Evolutionary conservation across 2,797 vertebrate species (phyloP), one percentile per base, ranked within the genome.

Genomic region (Anableps anableps): DNA sequence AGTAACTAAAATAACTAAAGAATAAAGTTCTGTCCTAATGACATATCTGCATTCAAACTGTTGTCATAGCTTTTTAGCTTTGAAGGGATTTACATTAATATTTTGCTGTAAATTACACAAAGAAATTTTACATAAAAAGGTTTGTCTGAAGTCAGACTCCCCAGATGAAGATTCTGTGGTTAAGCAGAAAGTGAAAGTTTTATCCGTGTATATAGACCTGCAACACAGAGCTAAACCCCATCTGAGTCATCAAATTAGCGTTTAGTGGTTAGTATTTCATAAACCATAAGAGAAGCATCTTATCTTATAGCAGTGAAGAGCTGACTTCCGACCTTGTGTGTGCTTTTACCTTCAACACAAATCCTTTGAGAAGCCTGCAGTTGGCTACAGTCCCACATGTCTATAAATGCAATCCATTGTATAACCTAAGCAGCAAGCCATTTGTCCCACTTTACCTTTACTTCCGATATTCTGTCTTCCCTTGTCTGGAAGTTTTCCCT

Each of bases 381-480:
- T 72, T 88, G 85, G 84, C 82, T 66, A 36, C 5, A 0, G 74
- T 73, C 82, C 90, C 68, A 79, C 73, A 80, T 31, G n/a, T 75
- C 74, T 77, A 75, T n/a, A 72, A 76, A 82, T 41, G 72, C 36
- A 88, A 53, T 58, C 38, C n/a, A 23, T 51, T 47, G 50, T 38
- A 74, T 8, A 72, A 36, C 75, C 70, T 41, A 70, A 48, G 66
- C 75, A 79, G 50, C 2, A 6, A 21, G 31, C 29, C 43, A 73
- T 85, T 89, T 64, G n/a, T 83, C 41, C 66, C 53, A 23, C 64
- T 78, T 68, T 77, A 21, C 21, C 23, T 82, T 82, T n/a, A 36
- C 43, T 74, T 26, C 21, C 6, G 2, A 23, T 53, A 48, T 74
- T 53, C 36, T 60, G 77, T 66, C 71, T 75, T 5, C 36, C 29